These are phyloP conservation scores for Clunio marinus DNA, from an alignment of 2,888 invertebrate genomes.

Conservation along the genomic window DNA sequence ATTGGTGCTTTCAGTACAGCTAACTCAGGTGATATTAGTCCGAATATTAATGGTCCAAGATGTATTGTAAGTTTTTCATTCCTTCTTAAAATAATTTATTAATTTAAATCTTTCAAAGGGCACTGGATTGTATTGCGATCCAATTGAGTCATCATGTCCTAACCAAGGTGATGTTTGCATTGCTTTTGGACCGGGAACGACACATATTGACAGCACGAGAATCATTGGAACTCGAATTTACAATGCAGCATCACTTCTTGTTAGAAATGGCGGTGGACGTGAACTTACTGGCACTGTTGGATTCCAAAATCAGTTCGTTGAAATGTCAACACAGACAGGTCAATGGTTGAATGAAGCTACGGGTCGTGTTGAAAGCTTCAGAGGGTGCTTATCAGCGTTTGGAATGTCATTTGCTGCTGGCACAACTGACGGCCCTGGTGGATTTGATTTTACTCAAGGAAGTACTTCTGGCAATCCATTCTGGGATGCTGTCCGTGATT, in stretches of 20 bases:
- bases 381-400: slow-evolving; percentile 77
- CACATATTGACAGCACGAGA: slow-evolving; percentile 88
- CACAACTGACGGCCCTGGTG: slow-evolving; percentile 84
- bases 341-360: slow-evolving; percentile 58
- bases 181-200: slow-evolving; percentile 80
- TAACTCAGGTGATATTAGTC: slow-evolving; percentile 91
- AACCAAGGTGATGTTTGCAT: slow-evolving; percentile 70
- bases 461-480: slow-evolving; percentile 72
- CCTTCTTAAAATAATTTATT: not conserved
- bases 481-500: slow-evolving; percentile 79
- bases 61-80: slow-evolving; percentile 54
- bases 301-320: slow-evolving; percentile 75
- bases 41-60: slow-evolving; percentile 79
- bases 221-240: slow-evolving; percentile 79
- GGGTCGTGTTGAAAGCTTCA: slow-evolving; percentile 57
- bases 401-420: slow-evolving; percentile 93
- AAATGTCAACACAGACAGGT: slow-evolving; percentile 70
- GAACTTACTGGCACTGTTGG: slow-evolving; percentile 70
- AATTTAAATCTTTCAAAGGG: slow-evolving; percentile 45
- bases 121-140: slow-evolving; percentile 72
- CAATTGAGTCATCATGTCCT: slow-evolving; percentile 66
- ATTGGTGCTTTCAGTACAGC: slow-evolving; percentile 89
- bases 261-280: slow-evolving; percentile 54
- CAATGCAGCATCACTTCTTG: slow-evolving; percentile 61
- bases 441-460: slow-evolving; percentile 78